Percentiles rank a stretch among this genome's conserved stretches.
Conservation (phyloP, 2,888 invertebrate genomes). For the Phlogophora meticulosa region DNA sequence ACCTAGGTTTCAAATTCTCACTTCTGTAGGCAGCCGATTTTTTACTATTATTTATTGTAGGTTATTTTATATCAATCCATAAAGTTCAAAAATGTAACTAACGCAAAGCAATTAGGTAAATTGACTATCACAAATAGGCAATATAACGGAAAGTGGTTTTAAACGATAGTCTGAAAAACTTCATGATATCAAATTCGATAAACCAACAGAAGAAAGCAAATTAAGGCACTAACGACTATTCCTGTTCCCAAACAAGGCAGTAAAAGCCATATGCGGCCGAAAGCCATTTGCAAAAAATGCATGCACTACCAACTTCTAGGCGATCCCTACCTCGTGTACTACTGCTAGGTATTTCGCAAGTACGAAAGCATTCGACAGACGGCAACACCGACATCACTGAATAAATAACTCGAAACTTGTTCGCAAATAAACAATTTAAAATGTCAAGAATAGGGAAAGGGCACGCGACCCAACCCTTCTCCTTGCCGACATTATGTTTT, state of each 20-base stretch:
- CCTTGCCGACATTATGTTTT: conserved; percentile 86
- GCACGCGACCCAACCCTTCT: conserved; percentile 84
- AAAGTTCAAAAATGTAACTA: no score
- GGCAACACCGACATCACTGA: conserved; percentile 74
- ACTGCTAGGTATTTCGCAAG: neutral
- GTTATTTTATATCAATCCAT: no score
- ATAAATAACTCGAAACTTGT: conserved; percentile 90
- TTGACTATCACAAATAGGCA: neutral
- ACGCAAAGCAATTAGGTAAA: no score
- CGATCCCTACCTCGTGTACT: neutral
- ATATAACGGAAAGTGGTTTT: neutral
- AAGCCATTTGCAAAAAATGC: conserved; percentile 34
- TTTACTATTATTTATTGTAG: no score
- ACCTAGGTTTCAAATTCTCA: no score
- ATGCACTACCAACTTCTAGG: conserved; percentile 9
- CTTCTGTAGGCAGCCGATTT: no score
- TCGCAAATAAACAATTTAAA: conserved; percentile 91
- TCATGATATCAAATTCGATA: conserved; percentile 21
- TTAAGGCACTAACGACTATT: conserved; percentile 40
- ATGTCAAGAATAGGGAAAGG: conserved; percentile 90
- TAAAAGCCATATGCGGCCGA: conserved; percentile 46
- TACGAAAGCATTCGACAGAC: conserved; percentile 38
- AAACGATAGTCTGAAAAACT: neutral
- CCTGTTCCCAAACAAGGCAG: conserved; percentile 28
- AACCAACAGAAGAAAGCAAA: conserved; percentile 44